Evolutionary conservation across 92 coral and sea anemone species (phyloP), one percentile per base, ranked within the genome.

Genomic region (Bergia sp.): DNA sequence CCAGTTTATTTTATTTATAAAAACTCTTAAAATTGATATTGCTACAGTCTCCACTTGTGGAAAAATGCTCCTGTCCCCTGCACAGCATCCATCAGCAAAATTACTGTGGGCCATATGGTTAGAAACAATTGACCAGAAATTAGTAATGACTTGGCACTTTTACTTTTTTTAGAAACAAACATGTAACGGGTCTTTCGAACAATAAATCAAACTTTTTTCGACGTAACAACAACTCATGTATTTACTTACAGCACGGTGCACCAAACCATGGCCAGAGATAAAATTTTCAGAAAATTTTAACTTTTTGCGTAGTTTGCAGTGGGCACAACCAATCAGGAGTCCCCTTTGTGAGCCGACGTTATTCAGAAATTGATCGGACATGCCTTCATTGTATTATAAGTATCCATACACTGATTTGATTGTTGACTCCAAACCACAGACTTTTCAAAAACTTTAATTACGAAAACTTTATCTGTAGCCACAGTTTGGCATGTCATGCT

Each of bases 401-500:
- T 29, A 29, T 29, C 29, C 29, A 29, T 29, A 29, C 29, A 29
- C 29, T 29, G 29, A 18, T 23, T 23, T 69, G 74, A 69, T 69
- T 69, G 74, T 69, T 2, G 37, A 69, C 74, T 23, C 74, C 74
- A 69, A 69, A 69, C 74, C 74, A 69, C 74, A 69, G 74, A 69
- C 74, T 69, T 69, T 69, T 69, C 37, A 69, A 69, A 69, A 69
- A 69, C 37, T 18, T 69, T 69, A 69, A 69, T 69, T 69, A 69
- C 3, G 74, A 69, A 69, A 69, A 69, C 74, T 69, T 69, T 69
- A 69, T 37, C 74, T 69, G 74, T 69, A 69, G 74, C 36, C 29
- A 69, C 74, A 69, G 74, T 69, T 69, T 69, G 74, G 74, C 74
- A 69, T 21, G 29, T 69, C 74, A 69, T 69, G 37, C 74, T 69